Evolutionary conservation across 2,797 vertebrate species (phyloP).

Genomic region (Petrocephalus schoutedeni): DNA sequence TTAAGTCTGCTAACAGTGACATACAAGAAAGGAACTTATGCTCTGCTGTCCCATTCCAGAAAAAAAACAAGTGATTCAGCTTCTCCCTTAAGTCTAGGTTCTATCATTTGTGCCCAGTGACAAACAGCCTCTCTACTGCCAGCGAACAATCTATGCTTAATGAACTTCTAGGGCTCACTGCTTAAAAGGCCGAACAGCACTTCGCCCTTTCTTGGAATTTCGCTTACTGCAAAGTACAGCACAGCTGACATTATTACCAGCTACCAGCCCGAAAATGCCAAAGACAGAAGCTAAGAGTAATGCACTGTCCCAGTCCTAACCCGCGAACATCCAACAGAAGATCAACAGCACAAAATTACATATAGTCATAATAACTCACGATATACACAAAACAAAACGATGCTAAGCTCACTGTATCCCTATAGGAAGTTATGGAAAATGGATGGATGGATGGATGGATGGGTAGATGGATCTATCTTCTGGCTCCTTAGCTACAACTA

Average conservation of each 20-base stretch:
- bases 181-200: too few species aligned
- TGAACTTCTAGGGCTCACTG: not conserved
- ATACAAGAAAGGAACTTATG: not conserved
- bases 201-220: not conserved
- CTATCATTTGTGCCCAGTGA: not conserved
- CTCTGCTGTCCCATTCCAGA: not conserved
- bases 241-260: not conserved
- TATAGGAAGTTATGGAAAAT: not conserved
- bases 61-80: not conserved
- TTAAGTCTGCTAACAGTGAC: not conserved
- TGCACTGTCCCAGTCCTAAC: not conserved
- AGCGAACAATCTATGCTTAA: not conserved
- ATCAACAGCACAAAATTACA: not conserved
- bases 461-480: not conserved
- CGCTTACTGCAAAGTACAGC: not conserved
- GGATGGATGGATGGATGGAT: not conserved
- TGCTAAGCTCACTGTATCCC: not conserved
- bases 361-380: not conserved
- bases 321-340: not conserved
- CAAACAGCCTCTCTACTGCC: not conserved
- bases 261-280: not conserved
- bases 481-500: not conserved
- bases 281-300: not conserved
- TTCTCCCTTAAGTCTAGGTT: not conserved
- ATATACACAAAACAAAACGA: not conserved